Base-by-base conservation (phyloP, 2,888 invertebrate species). In the Dysmachus trigonus region DNA sequence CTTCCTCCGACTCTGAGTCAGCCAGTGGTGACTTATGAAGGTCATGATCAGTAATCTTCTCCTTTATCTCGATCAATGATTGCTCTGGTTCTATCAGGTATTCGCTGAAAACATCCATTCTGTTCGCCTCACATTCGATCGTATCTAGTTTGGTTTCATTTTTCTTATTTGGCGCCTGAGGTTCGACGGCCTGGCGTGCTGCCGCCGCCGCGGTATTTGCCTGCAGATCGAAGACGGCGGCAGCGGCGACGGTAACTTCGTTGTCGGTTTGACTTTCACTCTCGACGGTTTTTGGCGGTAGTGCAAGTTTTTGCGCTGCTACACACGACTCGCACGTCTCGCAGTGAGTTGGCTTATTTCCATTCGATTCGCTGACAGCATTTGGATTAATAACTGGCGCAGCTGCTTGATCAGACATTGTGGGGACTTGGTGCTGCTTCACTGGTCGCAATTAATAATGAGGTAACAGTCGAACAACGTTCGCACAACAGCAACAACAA, bases 1-100 rank as follows among this genome's bases (percentile, higher is more conserved):
- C 91, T 87, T 91, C 92, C 86, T 92, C 92, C 7, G 88, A 88
- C 53, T 89, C 88, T 0, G 92, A 91, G 76, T 91, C 91, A 87
- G 90, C 90, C 0, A 91, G 90, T 33, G 90, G 90, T 1, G 89
- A 90, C 18, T 82, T 41, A 30, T 87, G 27, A 62, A 33, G 38
- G 62, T 82, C 74, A 72, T 73, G 35, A 79, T 90, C 90, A 72
- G 91, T 89, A n/a, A 90, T 87, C 79, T 90, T 90, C 13, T 90
- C 90, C 31, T 89, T 89, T 81, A 88, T 89, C 15, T 89, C 88
- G 0, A 89, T 88, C 0, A 88, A 86, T 4, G 90, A 89, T 31
- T 87, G 82, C 86, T 87, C 88, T 87, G 86, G 87, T 83, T 88
- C 85, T 62, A 88, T 88, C 51, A 87, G 35, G 83, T 87, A 86